phyloP scores from a whole-genome alignment of 2,797 vertebrate species.

The Eulemur coronatus region DNA sequence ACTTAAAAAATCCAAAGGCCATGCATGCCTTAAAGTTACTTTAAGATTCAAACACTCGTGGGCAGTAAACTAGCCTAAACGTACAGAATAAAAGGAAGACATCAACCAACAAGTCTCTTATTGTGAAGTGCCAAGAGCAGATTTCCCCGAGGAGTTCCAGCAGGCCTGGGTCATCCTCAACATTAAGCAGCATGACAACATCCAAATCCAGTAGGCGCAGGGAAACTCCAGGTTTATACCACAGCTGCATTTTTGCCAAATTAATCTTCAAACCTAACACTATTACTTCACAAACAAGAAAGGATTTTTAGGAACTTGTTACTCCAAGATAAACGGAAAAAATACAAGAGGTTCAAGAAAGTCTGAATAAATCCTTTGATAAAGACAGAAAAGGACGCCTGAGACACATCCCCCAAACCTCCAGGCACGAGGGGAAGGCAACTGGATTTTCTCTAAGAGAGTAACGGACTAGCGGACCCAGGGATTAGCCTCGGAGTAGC shows the following conservation, averaged over 20 bases:
- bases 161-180: neutral
- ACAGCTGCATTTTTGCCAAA: neutral
- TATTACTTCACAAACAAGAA: neutral
- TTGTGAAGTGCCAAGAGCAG: neutral
- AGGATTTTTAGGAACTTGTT: neutral
- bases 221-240: neutral
- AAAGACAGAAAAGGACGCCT: neutral
- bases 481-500: neutral
- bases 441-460: neutral
- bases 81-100: neutral
- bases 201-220: neutral
- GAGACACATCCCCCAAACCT: neutral
- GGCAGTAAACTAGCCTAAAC: neutral
- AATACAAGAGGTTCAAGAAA: neutral
- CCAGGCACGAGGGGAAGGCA: neutral
- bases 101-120: no score
- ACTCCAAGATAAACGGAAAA: neutral
- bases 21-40: neutral
- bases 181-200: neutral
- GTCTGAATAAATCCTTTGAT: neutral
- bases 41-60: neutral
- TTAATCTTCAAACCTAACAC: neutral
- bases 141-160: neutral
- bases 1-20: neutral
- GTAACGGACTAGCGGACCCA: neutral